These are phyloP conservation scores for Limonius californicus DNA, from an alignment of 1,140 invertebrate species.

Conservation along the genomic window DNA sequence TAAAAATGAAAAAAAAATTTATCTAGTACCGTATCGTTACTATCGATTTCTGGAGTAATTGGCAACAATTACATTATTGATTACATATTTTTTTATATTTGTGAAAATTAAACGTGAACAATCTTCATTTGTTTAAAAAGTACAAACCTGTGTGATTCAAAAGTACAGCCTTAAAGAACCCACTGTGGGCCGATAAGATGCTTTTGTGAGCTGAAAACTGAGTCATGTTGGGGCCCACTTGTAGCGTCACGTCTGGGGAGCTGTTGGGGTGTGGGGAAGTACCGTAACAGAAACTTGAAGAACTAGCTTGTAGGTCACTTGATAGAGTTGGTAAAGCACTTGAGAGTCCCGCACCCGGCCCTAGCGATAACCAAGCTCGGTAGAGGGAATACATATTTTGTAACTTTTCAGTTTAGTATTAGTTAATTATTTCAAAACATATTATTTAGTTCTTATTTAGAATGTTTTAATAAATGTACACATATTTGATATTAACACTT, in stretches of 20 bases:
- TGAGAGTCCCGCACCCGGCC: slow-evolving; percentile 28
- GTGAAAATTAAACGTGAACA: too few species aligned
- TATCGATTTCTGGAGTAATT: too few species aligned
- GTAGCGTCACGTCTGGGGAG: slow-evolving; percentile 60
- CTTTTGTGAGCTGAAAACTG: slow-evolving; percentile 66
- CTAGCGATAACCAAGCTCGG: slow-evolving; percentile 56
- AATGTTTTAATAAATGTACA: too few species aligned
- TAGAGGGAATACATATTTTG: slow-evolving; percentile 60
- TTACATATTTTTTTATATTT: too few species aligned
- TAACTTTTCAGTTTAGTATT: background rate
- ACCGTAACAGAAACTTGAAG: slow-evolving; percentile 31
- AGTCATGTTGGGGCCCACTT: slow-evolving; percentile 59
- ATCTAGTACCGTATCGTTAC: too few species aligned
- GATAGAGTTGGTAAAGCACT: slow-evolving; percentile 15
- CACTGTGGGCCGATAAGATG: slow-evolving; percentile 67
- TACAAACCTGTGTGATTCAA: slow-evolving; percentile 37
- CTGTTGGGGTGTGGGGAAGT: slow-evolving; percentile 38
- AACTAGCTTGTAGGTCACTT: slow-evolving; percentile 31
- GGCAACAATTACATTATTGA: too few species aligned
- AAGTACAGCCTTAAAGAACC: slow-evolving; percentile 60
- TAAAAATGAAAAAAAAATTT: too few species aligned
- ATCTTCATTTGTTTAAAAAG: slow-evolving; percentile 12
- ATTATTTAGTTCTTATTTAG: too few species aligned
- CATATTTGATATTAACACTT: too few species aligned
- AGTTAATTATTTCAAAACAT: background rate